These are phyloP conservation scores for Cairina moschata DNA, from an alignment of 2,113 vertebrate genomes.

Conservation along the genomic window DNA sequence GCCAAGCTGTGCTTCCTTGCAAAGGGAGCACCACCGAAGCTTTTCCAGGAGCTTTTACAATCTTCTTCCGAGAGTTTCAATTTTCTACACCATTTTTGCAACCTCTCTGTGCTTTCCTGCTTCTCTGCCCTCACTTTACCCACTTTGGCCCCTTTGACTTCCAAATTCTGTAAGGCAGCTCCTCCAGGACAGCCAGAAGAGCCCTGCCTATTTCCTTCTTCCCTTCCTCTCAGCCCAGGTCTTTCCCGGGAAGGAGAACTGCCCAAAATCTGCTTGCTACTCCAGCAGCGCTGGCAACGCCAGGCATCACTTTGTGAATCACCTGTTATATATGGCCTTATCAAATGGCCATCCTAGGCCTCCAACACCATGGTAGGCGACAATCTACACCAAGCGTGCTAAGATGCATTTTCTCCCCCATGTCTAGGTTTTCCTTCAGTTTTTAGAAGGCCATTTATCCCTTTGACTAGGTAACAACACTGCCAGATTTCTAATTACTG, in stretches of 20 bases:
- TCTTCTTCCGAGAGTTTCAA: background rate
- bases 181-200: background rate
- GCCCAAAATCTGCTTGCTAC: slow-evolving; percentile 52
- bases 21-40: background rate
- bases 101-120: background rate
- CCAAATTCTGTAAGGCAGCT: background rate
- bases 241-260: slow-evolving; percentile 7
- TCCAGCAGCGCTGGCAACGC: slow-evolving; percentile 29
- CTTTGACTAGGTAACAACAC: background rate
- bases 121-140: background rate
- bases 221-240: background rate
- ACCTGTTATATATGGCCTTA: slow-evolving; percentile 31
- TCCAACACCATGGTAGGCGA: fast-evolving
- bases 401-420: background rate
- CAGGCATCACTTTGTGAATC: slow-evolving; percentile 42
- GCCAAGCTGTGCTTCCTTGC: slow-evolving; percentile 3
- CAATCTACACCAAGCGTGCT: background rate
- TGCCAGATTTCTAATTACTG: background rate
- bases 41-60: slow-evolving; percentile 28
- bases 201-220: background rate
- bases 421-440: background rate
- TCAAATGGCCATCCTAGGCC: background rate
- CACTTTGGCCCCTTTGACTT: background rate
- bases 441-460: background rate
- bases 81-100: slow-evolving; percentile 2